These are phyloP conservation scores for Limnothrissa miodon DNA, from an alignment of 2,113 vertebrate species.

Conservation along the genomic window DNA sequence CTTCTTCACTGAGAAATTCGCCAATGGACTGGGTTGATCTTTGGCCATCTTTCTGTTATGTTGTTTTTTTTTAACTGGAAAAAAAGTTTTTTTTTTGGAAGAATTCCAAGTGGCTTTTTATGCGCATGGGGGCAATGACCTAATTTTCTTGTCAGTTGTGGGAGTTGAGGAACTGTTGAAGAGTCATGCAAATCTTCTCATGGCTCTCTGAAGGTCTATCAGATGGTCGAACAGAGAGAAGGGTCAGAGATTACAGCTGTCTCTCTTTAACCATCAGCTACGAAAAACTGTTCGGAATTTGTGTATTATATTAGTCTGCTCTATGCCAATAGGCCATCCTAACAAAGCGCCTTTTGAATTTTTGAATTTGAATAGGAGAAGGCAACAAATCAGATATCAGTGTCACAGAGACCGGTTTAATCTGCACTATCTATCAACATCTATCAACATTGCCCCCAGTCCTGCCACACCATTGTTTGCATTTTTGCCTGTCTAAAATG, in stretches of 20 bases:
- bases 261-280: background rate
- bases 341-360: background rate
- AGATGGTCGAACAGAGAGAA: constrained; percentile 19
- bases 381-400: background rate
- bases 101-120: background rate
- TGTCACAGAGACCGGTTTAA: background rate
- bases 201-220: constrained; percentile 39
- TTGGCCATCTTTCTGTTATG: background rate
- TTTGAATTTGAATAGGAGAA: background rate
- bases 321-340: background rate
- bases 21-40: background rate
- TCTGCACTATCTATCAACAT: too few relatives aligned
- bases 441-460: background rate
- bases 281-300: background rate
- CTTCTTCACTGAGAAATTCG: too few relatives aligned
- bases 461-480: background rate
- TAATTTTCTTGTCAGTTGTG: constrained; percentile 28
- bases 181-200: constrained; percentile 33
- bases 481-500: background rate
- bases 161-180: constrained; percentile 20
- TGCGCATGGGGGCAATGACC: background rate
- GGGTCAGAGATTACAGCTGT: background rate
- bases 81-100: background rate
- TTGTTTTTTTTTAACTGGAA: background rate
- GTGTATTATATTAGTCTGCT: background rate